phyloP scores from a whole-genome alignment of 2,113 vertebrate species.

The Hiodon tergisus region DNA sequence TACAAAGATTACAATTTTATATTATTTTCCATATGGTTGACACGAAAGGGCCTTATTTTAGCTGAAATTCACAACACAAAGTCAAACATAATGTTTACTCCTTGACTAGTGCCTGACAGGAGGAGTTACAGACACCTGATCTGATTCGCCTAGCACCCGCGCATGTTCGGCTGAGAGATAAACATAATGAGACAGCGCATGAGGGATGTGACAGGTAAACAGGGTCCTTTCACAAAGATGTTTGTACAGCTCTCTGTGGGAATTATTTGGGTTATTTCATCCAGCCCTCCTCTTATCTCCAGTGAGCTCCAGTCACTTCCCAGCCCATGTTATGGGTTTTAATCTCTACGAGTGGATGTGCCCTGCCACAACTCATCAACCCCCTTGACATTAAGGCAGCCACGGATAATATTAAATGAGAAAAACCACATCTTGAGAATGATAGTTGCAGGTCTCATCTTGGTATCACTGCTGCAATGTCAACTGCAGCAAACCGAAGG shows the following conservation, averaged over 20 bases:
- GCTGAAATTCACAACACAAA: background rate
- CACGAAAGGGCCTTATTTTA: constrained; percentile 4
- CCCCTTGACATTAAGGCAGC: constrained; percentile 20
- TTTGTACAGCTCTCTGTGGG: constrained; percentile 39
- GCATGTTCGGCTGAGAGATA: constrained; percentile 46
- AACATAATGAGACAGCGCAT: constrained; percentile 43
- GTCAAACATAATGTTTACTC: background rate
- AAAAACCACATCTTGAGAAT: constrained; percentile 16
- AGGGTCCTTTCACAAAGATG: constrained; percentile 38
- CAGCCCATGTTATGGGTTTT: constrained; percentile 32
- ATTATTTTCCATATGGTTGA: constrained; percentile 7
- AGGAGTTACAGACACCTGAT: constrained; percentile 26
- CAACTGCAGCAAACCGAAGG: constrained; percentile 10
- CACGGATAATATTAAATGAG: constrained; percentile 20
- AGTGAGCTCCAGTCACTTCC: constrained; percentile 35
- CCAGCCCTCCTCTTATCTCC: constrained; percentile 37
- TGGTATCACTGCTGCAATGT: background rate
- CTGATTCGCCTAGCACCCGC: constrained; percentile 43
- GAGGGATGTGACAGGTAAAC: constrained; percentile 48
- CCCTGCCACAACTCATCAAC: constrained; percentile 22
- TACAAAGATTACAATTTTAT: background rate
- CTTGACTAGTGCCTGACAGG: constrained; percentile 17
- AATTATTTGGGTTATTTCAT: constrained; percentile 46
- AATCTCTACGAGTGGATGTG: constrained; percentile 36
- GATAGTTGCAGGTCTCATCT: constrained; percentile 7